phyloP scores from a whole-genome alignment of 2,113 vertebrate genomes.

The Engraulis encrasicolus region DNA sequence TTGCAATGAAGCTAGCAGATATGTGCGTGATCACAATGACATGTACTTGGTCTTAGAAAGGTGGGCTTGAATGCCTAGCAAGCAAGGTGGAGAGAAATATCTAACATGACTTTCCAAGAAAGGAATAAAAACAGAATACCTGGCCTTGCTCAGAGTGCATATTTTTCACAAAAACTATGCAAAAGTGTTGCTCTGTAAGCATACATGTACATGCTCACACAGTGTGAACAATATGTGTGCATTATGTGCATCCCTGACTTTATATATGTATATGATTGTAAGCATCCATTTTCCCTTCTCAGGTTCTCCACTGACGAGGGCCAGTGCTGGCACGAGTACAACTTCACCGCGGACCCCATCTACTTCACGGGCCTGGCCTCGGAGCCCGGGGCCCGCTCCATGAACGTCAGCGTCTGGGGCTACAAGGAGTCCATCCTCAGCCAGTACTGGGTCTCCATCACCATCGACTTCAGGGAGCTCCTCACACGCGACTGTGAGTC shows the following conservation, averaged over 20 bases:
- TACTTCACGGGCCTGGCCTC: constrained; percentile 90
- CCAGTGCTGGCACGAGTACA: constrained; percentile 87
- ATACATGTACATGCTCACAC: no score
- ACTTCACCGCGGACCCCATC: constrained; percentile 81
- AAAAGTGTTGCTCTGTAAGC: not conserved
- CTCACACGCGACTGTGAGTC: constrained; percentile 85
- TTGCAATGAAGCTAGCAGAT: no score
- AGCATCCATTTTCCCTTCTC: constrained; percentile 33
- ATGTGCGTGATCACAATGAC: no score
- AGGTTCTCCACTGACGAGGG: constrained; percentile 96
- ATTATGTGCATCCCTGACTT: no score
- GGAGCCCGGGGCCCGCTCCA: constrained; percentile 87
- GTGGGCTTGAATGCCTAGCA: no score
- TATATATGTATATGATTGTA: not conserved
- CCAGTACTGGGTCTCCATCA: constrained; percentile 88
- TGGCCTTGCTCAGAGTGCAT: not conserved
- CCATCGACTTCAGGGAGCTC: constrained; percentile 87
- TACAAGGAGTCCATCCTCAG: constrained; percentile 78
- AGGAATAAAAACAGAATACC: no score
- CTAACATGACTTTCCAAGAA: not conserved
- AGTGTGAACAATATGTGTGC: no score
- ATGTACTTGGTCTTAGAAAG: no score
- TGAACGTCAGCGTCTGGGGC: constrained; percentile 94
- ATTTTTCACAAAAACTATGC: not conserved
- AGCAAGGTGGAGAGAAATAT: no score